Base-by-base conservation (phyloP, 2,797 vertebrate genomes). In the Cyprinodon diabolis region DNA sequence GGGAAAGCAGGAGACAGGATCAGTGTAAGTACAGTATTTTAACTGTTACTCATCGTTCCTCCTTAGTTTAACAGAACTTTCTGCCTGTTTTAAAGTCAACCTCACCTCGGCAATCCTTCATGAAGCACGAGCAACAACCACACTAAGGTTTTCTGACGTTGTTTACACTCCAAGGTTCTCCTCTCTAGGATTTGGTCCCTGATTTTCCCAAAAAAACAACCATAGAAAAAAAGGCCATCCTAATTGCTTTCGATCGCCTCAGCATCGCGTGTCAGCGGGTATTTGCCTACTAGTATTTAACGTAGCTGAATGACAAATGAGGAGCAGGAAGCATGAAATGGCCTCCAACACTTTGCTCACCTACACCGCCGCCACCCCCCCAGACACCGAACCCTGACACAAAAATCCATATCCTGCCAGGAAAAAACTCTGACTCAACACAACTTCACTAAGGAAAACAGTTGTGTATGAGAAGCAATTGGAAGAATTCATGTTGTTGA, bases 271-370 rank as follows among this genome's bases (percentile, higher is more conserved):
- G 90, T 94, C 92, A 87, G 87, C 74, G 74, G 81, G 85, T 87
- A 88, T 94, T 94, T 94, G 90, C 94, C 90, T 90, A 91, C 84
- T 71, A 92, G 90, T 93, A 92, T 94, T 93, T 94, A 95, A 93
- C 76, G 60, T 89, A 57, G 84, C 91, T 90, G 81, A 90, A 93
- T 95, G 92, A 95, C 92, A 94, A 94, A 95, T 92, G 92, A 94
- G 92, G 87, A 89, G 83, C 93, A 89, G 85, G 77, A 85, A 93
- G 86, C 86, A 55, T 93, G 92, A 94, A 95, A 94, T 92, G 91
- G 87, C 91, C 87, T 90, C 68, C 71, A 79, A 35, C 51, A 57
- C 80, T 54, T 78, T 35, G 37, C 76, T 71, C 58, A 58, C 71
- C 71, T 48, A 68, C 79, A 19, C 77, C 1, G 52, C 66, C 19